Percentiles rank a stretch among this genome's conserved stretches.
phyloP scores from a whole-genome alignment of 2,797 vertebrate species.

The Pampus argenteus region DNA sequence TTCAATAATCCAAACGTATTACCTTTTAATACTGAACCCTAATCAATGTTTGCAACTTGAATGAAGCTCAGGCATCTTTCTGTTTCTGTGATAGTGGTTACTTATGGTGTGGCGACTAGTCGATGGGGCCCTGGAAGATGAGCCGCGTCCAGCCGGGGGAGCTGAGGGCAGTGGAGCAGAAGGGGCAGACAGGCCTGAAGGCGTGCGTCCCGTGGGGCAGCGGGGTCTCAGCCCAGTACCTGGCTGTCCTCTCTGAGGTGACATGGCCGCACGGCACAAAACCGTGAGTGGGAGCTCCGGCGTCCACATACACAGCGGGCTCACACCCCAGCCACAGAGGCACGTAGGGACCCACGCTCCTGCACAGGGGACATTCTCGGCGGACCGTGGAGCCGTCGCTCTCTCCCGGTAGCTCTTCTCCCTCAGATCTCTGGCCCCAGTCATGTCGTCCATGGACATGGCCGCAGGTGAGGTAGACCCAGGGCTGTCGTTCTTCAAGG shows the following conservation, averaged over 20 bases:
- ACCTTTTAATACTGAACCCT: constrained; percentile 27
- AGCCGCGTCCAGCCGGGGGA: constrained; percentile 91
- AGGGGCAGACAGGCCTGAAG: constrained; percentile 96
- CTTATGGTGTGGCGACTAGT: constrained; percentile 82
- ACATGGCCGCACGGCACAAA: constrained; percentile 97
- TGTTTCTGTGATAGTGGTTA: constrained; percentile 48
- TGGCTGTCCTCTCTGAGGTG: constrained; percentile 94
- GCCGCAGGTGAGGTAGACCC: constrained; percentile 95
- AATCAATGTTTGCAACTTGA: constrained; percentile 38
- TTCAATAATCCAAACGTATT: constrained; percentile 10
- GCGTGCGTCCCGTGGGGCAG: constrained; percentile 96
- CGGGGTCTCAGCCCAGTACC: constrained; percentile 95
- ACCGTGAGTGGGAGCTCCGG: constrained; percentile 91
- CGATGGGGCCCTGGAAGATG: constrained; percentile 97
- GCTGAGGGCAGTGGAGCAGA: constrained; percentile 92
- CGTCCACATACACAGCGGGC: constrained; percentile 93
- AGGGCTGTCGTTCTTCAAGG: constrained; percentile 96
- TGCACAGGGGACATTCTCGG: constrained; percentile 95
- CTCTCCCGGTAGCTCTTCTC: constrained; percentile 69
- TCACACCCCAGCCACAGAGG: constrained; percentile 96
- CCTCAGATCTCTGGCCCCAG: constrained; percentile 94
- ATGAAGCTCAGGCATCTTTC: constrained; percentile 54
- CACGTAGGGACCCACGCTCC: constrained; percentile 94
- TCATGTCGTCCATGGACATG: constrained; percentile 96
- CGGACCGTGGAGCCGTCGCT: constrained; percentile 78